A percentile compares a stretch with the other conserved stretches of the same genome.
Evolutionary conservation across 2,113 vertebrate genomes (phyloP).

Genomic region (Fregata magnificens): DNA sequence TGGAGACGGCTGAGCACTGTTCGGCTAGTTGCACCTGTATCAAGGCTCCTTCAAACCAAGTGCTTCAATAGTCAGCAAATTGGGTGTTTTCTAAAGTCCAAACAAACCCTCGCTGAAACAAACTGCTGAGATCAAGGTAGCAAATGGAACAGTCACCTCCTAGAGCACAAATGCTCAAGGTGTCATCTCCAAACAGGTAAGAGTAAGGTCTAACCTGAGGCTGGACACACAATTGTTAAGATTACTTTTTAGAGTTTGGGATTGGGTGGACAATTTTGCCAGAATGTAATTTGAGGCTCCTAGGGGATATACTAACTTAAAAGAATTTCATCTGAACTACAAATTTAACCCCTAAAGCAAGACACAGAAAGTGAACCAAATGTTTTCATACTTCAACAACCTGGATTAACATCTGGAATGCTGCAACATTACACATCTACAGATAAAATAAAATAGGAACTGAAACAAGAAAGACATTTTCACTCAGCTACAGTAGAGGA

Average conservation of each 20-base stretch:
- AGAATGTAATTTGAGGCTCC: neutral
- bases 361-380: neutral
- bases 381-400: neutral
- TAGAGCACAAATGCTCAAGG: neutral
- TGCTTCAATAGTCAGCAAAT: neutral
- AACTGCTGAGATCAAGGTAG: neutral
- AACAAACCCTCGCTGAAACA: neutral
- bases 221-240: neutral
- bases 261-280: neutral
- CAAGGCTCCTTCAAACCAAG: neutral
- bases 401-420: neutral
- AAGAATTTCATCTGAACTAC: neutral
- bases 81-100: neutral
- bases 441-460: neutral
- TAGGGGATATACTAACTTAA: neutral
- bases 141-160: neutral
- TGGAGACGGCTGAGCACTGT: accelerated
- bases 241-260: neutral
- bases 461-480: neutral
- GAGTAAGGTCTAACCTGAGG: neutral
- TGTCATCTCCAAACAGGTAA: neutral
- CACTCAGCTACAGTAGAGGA: neutral
- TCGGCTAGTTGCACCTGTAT: neutral
- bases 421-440: neutral
- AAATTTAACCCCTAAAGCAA: neutral